Conservation (phyloP, 1,140 invertebrate species). For the Choristoneura fumiferana region DNA sequence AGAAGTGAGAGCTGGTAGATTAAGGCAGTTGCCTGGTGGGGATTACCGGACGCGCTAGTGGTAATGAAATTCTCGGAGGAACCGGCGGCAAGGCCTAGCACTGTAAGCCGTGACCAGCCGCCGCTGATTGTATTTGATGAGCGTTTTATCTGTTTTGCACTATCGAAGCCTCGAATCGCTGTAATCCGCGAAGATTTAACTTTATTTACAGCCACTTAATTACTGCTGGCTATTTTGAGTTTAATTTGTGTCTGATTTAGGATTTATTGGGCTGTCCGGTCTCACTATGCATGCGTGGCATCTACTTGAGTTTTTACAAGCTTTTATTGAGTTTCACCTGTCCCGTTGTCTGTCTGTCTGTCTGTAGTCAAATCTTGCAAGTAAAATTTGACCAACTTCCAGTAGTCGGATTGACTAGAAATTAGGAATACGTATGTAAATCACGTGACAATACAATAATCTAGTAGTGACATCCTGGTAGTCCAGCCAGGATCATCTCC, state of each 20-base stretch:
- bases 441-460: too few relatives aligned
- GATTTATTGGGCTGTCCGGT: not conserved
- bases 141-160: constrained; percentile 69
- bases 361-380: too few relatives aligned
- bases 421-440: too few relatives aligned
- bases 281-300: too few relatives aligned
- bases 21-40: constrained; percentile 63
- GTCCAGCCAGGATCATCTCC: too few relatives aligned
- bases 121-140: constrained; percentile 72
- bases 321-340: too few relatives aligned
- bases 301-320: too few relatives aligned
- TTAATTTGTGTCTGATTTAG: not conserved
- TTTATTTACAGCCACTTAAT: constrained; percentile 45
- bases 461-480: too few relatives aligned
- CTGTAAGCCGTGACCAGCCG: constrained; percentile 67
- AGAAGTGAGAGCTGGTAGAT: constrained; percentile 64
- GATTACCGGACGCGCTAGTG: constrained; percentile 70
- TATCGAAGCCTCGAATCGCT: constrained; percentile 45
- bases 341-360: too few relatives aligned
- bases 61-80: constrained; percentile 75
- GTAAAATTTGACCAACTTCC: too few relatives aligned
- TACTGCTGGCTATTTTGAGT: constrained; percentile 40
- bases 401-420: too few relatives aligned
- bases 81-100: constrained; percentile 64
- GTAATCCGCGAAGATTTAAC: constrained; percentile 55